Evolutionary conservation across 2,888 invertebrate genomes (phyloP), one percentile per base, ranked within the genome.

Genomic region (Adelognathus sp.): DNA sequence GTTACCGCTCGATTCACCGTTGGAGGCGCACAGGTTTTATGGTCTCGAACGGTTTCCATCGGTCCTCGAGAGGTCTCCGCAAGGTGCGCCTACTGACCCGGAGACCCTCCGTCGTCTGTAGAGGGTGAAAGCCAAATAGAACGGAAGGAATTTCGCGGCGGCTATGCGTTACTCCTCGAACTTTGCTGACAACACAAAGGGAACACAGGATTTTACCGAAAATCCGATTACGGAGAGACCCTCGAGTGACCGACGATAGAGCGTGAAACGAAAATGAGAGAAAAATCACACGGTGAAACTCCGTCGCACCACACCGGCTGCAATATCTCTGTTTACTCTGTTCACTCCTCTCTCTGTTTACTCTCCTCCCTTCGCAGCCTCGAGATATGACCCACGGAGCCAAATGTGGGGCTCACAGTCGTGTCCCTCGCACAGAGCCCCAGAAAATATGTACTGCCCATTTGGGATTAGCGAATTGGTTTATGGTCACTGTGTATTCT

Each of bases 401-500:
- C 67, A 41, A 67, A 67, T 39, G 56, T 39, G 69, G n/a, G n/a
- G 24, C 75, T 31, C 56, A 61, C 39, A 56, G 36, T 58, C 70
- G 60, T 24, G 11, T 50, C 31, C n/a, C n/a, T n/a, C 27, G 33
- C 39, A 72, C 18, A 18, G 4, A 3, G 18, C 41, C 2, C 56
- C 5, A n/a, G n/a, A n/a, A n/a, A n/a, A n/a, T 52, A 33, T 27
- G 44, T 61, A 14, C 67, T 39, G 63, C 76, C n/a, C 58, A 79
- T 71, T 76, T 52, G 27, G 79, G 79, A 76, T 81, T 81, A 79
- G 46, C 70, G 46, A 73, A 79, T 74, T 79, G 74, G 73, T 81
- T 76, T 75, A 79, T 70, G 60, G 72, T 36, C 66, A 61, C 9
- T 39, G 58, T 31, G 41, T 29, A 61, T 46, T n/a, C n/a, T 66